Base-by-base conservation (phyloP, 2,113 vertebrate genomes). In the Lates calcarifer region DNA sequence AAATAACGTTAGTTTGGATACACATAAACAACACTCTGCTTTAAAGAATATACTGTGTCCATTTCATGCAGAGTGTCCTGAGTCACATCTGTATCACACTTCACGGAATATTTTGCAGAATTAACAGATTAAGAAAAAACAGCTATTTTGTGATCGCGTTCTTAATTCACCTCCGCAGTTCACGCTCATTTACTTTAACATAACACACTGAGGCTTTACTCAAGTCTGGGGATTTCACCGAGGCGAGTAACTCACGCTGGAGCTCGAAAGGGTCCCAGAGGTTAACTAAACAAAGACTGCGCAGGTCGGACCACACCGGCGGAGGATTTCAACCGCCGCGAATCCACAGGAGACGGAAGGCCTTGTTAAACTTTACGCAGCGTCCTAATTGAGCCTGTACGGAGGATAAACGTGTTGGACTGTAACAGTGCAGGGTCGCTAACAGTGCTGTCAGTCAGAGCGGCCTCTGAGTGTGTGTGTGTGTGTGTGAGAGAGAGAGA, bases 211-310 rank as follows among this genome's bases (percentile, higher is more conserved):
- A 58, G 83, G 85, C 61, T 92, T 87, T 87, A 86, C 62, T 77
- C 28, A 90, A 87, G 86, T 77, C 88, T 65, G 88, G 85, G 85
- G 87, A 83, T 91, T 90, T 90, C 80, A 77, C 51, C 74, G 58
- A 83, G 80, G 77, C 79, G 69, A 85, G 84, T 8, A 78, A 56
- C 47, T 93, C 93, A 93, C 90, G 95, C 96, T 95, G 96, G 96
- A 97, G 96, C 93, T 92, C 61, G 63, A 70, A 55, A 63, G 84
- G 96, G 96, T 96, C 96, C 90, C 89, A 85, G 94, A 95, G 97
- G 97, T 98, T 97, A 98, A 95, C 95, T 82, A 98, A 98, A 98
- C 97, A 98, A 96, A 97, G 96, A 92, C 95, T 93, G 95, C 88
- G 96, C 96, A 92, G 92, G 94, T 95, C 94, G 95, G 97, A 98